phyloP scores from a whole-genome alignment of 2,888 invertebrate species.

The Tanytarsus gracilentus region DNA sequence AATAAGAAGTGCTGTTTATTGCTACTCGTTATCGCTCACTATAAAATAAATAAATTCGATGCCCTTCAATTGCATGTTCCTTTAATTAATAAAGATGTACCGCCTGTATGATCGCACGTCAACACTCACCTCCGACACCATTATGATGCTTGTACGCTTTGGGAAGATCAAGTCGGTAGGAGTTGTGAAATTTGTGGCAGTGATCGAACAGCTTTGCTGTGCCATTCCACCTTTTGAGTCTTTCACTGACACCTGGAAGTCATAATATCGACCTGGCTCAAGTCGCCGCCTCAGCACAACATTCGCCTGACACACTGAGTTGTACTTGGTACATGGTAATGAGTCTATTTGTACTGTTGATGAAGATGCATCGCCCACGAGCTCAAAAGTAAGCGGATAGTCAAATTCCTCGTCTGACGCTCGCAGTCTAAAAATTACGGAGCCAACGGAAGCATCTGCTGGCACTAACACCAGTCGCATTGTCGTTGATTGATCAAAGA shows the following conservation, averaged over 20 bases:
- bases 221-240: conserved; percentile 71
- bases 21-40: conserved; percentile 23
- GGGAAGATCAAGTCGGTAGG: conserved; percentile 76
- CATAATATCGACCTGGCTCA: conserved; percentile 73
- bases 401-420: conserved; percentile 82
- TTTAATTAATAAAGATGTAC: conserved; percentile 10
- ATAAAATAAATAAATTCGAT: conserved; percentile 10
- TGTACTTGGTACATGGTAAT: conserved; percentile 75
- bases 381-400: conserved; percentile 74
- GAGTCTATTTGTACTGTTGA: conserved; percentile 70
- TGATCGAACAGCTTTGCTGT: conserved; percentile 67
- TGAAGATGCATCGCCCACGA: conserved; percentile 63
- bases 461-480: conserved; percentile 76
- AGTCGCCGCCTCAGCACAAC: conserved; percentile 66
- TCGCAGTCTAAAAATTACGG: conserved; percentile 77
- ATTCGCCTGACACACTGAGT: conserved; percentile 83
- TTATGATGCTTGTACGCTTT: conserved; percentile 65
- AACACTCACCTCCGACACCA: conserved; percentile 65
- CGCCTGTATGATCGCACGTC: no score
- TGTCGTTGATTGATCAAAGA: conserved; percentile 74
- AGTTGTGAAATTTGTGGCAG: conserved; percentile 75
- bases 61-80: neutral
- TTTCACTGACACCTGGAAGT: conserved; percentile 62
- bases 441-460: conserved; percentile 71
- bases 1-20: conserved; percentile 4